These are phyloP conservation scores for Gopherus evgoodei DNA, from an alignment of 2,113 vertebrate genomes.

Conservation along the genomic window DNA sequence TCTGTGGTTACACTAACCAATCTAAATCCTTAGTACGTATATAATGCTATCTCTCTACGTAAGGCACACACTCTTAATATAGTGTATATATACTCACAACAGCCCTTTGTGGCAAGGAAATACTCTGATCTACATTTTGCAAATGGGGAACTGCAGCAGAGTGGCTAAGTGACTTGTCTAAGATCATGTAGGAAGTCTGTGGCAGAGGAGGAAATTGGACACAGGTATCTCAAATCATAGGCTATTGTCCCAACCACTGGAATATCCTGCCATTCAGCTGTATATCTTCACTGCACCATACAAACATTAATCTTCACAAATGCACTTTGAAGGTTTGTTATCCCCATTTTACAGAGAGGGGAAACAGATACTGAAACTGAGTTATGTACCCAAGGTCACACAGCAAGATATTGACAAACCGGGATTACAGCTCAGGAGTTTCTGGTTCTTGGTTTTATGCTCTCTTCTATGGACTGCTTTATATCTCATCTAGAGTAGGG, in stretches of 20 bases:
- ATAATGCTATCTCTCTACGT: not conserved
- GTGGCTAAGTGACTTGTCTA: not conserved
- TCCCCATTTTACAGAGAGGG: not conserved
- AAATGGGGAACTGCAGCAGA: not conserved
- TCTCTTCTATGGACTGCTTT: not conserved
- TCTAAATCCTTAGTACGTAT: not conserved
- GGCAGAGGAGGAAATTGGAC: not conserved
- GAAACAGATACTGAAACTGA: not conserved
- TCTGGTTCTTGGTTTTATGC: not conserved
- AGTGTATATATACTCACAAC: not conserved
- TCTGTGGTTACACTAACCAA: constrained; percentile 5
- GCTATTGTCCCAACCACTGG: not conserved
- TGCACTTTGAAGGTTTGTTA: not conserved
- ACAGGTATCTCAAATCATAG: not conserved
- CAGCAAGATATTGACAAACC: not conserved
- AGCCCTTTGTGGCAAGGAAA: not conserved
- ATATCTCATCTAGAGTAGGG: not conserved
- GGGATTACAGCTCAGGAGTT: not conserved
- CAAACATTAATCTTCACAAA: not conserved
- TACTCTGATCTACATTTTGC: not conserved
- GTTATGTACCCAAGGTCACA: not conserved
- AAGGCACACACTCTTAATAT: not conserved
- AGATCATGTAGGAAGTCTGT: not conserved
- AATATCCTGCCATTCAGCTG: not conserved
- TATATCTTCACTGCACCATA: not conserved